phyloP scores from a whole-genome alignment of 2,888 invertebrate species.

The Eulithis prunata region DNA sequence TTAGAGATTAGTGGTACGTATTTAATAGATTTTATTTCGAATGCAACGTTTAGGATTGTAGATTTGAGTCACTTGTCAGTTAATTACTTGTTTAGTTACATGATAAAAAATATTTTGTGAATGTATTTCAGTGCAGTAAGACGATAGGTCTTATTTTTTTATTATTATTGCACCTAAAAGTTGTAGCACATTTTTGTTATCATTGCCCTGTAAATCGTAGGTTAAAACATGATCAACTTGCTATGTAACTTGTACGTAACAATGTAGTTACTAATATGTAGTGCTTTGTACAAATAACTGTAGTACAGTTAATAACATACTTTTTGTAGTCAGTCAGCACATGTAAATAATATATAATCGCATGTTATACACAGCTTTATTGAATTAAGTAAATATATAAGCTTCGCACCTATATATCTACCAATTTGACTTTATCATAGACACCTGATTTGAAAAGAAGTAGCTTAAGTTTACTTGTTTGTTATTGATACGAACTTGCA shows the following conservation, averaged over 20 bases:
- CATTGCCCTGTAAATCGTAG: background rate
- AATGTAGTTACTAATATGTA: background rate
- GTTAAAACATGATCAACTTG: background rate
- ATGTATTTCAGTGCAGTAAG: constrained; percentile 60
- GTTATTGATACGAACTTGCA: too few relatives aligned
- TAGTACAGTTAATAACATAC: too few relatives aligned
- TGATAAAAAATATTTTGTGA: constrained; percentile 13
- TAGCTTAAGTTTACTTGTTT: too few relatives aligned
- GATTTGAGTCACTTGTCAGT: constrained; percentile 7
- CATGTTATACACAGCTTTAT: constrained; percentile 11
- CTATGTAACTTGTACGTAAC: background rate
- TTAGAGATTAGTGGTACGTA: constrained; percentile 62
- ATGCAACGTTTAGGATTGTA: constrained; percentile 24
- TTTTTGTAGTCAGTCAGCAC: too few relatives aligned
- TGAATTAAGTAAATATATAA: background rate
- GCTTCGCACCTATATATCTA: background rate
- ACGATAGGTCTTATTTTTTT: constrained; percentile 25
- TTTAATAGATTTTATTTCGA: constrained; percentile 33
- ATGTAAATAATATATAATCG: constrained; percentile 1
- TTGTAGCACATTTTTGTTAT: constrained; percentile 36
- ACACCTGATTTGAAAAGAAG: too few relatives aligned
- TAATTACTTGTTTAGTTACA: constrained; percentile 4
- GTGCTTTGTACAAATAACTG: background rate
- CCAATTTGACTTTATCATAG: too few relatives aligned
- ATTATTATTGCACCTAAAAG: constrained; percentile 23